A percentile compares a stretch with the other conserved stretches of the same genome.
Evolutionary conservation across 2,888 invertebrate species (phyloP).

Genomic region (Plagodis pulveraria): DNA sequence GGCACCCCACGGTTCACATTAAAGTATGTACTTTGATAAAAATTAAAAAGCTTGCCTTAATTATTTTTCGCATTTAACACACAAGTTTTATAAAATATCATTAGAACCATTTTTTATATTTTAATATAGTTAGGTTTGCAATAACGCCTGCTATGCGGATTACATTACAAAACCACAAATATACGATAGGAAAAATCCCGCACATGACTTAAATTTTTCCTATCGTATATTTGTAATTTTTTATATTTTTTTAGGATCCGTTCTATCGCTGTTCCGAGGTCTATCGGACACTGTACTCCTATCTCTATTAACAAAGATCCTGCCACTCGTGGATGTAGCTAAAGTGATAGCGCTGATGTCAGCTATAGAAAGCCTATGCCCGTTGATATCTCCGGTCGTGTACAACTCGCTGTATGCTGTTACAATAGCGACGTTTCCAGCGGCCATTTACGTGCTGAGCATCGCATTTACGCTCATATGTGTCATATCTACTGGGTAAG

Average conservation of each 20-base stretch:
- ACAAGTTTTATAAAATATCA: too few relatives aligned
- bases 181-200: too few relatives aligned
- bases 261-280: slow-evolving; percentile 63
- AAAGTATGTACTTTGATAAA: too few relatives aligned
- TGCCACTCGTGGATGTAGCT: slow-evolving; percentile 86
- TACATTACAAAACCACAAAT: too few relatives aligned
- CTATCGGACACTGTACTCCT: slow-evolving; percentile 84
- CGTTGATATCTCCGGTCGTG: slow-evolving; percentile 85
- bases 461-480: slow-evolving; percentile 71
- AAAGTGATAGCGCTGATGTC: slow-evolving; percentile 89
- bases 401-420: slow-evolving; percentile 87
- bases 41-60: too few relatives aligned
- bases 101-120: background rate
- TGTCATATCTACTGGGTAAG: slow-evolving; percentile 81
- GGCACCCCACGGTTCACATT: too few relatives aligned
- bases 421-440: slow-evolving; percentile 84
- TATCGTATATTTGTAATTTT: too few relatives aligned
- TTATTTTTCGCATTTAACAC: too few relatives aligned
- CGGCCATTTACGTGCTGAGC: slow-evolving; percentile 84
- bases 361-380: slow-evolving; percentile 86
- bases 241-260: background rate
- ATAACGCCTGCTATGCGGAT: too few relatives aligned
- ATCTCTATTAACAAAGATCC: slow-evolving; percentile 85
- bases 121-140: too few relatives aligned
- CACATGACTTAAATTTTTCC: too few relatives aligned